Conservation (phyloP, 2,113 vertebrate species). For the Atlantisia rogersi region DNA sequence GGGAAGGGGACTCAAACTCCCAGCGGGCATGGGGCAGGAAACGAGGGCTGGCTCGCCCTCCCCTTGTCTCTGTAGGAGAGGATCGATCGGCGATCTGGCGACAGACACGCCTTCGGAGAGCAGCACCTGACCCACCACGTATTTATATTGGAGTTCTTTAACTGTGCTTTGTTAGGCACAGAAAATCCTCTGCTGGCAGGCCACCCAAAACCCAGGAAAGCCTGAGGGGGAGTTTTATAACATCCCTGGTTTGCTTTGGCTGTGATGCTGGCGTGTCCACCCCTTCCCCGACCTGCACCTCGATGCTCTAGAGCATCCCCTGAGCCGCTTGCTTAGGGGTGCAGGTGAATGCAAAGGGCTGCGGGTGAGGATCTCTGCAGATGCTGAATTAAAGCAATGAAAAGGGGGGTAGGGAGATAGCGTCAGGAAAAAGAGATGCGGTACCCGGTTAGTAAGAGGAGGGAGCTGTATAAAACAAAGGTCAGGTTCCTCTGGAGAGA, state of each 20-base stretch:
- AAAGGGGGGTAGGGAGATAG: neutral
- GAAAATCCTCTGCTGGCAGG: neutral
- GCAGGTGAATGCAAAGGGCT: neutral
- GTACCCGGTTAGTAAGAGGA: neutral
- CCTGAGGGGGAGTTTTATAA: neutral
- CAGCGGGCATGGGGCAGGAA: slow-evolving; percentile 42
- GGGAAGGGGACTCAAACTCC: slow-evolving; percentile 39
- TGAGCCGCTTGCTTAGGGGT: neutral
- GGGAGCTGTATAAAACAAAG: neutral
- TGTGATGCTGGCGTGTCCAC: neutral
- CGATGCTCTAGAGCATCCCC: neutral
- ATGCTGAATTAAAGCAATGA: neutral
- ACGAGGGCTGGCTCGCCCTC: neutral
- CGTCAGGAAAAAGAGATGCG: neutral
- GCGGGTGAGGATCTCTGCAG: neutral
- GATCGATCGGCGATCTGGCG: accelerated
- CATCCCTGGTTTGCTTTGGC: neutral
- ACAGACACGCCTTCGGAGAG: neutral
- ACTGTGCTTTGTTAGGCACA: accelerated
- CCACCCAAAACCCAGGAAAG: neutral
- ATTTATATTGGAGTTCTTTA: neutral
- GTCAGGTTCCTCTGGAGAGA: neutral
- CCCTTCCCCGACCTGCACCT: neutral
- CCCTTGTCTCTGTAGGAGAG: neutral
- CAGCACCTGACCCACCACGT: neutral